phyloP scores from a whole-genome alignment of 1,140 invertebrate genomes.

The Bombus pyrosoma region DNA sequence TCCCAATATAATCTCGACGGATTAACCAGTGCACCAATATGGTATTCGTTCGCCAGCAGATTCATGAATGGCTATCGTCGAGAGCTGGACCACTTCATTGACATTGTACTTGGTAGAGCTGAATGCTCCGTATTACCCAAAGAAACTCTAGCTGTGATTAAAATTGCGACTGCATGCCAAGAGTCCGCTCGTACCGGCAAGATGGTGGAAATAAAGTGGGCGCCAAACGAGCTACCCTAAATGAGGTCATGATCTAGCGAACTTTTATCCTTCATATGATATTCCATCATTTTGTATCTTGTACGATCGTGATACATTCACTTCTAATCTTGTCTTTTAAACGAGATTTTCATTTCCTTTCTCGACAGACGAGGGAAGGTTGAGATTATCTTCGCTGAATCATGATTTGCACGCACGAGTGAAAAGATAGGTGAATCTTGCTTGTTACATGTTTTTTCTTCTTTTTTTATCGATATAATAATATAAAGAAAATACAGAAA shows the following conservation, averaged over 20 bases:
- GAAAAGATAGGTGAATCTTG: constrained; percentile 10
- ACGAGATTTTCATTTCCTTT: background rate
- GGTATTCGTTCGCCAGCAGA: constrained; percentile 86
- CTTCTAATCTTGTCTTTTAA: background rate
- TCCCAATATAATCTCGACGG: constrained; percentile 78
- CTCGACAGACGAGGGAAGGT: background rate
- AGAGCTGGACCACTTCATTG: constrained; percentile 87
- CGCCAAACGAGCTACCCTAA: constrained; percentile 70
- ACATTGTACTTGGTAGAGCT: constrained; percentile 82
- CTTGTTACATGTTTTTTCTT: constrained; percentile 4
- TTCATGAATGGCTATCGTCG: constrained; percentile 84
- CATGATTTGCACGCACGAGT: background rate
- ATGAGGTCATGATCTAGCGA: background rate
- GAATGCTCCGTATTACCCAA: constrained; percentile 78
- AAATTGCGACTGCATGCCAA: constrained; percentile 84
- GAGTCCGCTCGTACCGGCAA: constrained; percentile 82
- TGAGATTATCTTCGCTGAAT: background rate
- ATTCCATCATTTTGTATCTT: background rate
- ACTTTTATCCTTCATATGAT: background rate
- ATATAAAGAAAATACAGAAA: constrained; percentile 63
- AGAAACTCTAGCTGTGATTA: constrained; percentile 83
- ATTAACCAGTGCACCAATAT: constrained; percentile 83
- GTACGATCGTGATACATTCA: background rate
- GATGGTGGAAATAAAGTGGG: constrained; percentile 80
- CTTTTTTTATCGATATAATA: constrained; percentile 47